Evolutionary conservation across 2,888 invertebrate genomes (phyloP).

Genomic region (Listrodromus nycthemerus): DNA sequence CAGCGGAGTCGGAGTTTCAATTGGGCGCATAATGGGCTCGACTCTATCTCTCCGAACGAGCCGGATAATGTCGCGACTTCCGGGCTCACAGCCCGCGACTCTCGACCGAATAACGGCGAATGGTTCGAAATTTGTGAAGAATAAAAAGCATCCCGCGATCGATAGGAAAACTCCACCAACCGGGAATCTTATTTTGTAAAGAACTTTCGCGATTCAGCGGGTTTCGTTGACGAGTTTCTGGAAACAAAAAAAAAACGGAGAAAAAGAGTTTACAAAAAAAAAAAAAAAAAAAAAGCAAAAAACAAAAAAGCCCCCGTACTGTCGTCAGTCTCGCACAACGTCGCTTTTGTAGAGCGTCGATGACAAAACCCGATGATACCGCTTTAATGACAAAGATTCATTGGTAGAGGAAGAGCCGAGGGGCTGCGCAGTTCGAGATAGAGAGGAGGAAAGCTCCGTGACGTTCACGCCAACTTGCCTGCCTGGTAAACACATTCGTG

Average conservation of each 20-base stretch:
- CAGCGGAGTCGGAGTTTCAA: background rate
- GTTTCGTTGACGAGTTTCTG: background rate
- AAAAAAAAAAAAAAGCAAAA: background rate
- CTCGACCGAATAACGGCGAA: background rate
- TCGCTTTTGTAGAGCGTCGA: conserved; percentile 13
- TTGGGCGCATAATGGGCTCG: background rate
- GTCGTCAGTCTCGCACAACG: background rate
- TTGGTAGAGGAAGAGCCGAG: conserved; percentile 13
- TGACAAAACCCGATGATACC: conserved; percentile 22
- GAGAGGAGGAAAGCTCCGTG: conserved; percentile 37
- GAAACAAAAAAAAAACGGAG: conserved; percentile 31
- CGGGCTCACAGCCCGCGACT: background rate
- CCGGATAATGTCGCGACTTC: background rate
- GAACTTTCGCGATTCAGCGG: background rate
- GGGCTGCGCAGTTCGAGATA: conserved; percentile 26
- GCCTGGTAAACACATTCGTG: conserved; percentile 72
- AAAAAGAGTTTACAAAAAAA: background rate
- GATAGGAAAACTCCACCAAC: background rate
- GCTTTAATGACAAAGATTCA: conserved; percentile 57
- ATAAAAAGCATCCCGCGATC: background rate
- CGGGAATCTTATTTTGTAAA: conserved; percentile 8
- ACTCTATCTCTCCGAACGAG: background rate
- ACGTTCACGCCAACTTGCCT: conserved; percentile 54
- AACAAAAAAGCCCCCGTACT: conserved; percentile 9
- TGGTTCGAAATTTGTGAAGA: conserved; percentile 2